Evolutionary conservation across 2,797 vertebrate species (phyloP).

Genomic region (Iguana delicatissima): DNA sequence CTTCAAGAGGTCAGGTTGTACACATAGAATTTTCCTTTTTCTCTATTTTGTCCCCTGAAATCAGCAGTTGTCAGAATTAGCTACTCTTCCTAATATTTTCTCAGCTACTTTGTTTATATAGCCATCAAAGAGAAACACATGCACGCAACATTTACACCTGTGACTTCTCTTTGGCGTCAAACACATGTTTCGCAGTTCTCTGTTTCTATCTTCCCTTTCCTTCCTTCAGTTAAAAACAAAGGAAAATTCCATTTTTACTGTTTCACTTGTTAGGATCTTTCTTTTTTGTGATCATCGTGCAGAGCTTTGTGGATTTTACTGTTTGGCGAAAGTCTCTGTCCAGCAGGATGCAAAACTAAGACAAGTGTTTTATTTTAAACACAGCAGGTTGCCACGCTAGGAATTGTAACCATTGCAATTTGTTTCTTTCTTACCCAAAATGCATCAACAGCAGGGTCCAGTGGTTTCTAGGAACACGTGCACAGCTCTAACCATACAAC

Average conservation of each 20-base stretch:
- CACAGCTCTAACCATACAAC: not conserved
- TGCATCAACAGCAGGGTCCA: not conserved
- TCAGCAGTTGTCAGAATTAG: not conserved
- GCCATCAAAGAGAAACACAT: constrained; percentile 7
- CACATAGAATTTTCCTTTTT: not conserved
- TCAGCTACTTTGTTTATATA: constrained; percentile 24
- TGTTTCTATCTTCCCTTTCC: not conserved
- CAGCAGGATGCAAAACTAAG: not conserved
- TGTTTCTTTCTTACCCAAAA: not conserved
- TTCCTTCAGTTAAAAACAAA: constrained; percentile 47
- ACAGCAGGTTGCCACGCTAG: not conserved
- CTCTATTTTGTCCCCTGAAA: not conserved
- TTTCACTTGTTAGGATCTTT: not conserved
- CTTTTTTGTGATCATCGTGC: not conserved
- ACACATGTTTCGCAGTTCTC: not conserved
- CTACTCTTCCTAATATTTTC: not conserved
- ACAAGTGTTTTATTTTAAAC: not conserved
- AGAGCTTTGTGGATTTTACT: not conserved
- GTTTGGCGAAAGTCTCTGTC: not conserved
- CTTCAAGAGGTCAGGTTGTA: no score
- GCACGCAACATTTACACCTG: not conserved
- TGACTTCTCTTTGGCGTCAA: not conserved
- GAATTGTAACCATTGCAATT: not conserved
- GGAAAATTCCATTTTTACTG: constrained; percentile 21
- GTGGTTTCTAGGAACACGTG: not conserved